phyloP scores from a whole-genome alignment of 2,888 invertebrate genomes.

The Erebia ligea region DNA sequence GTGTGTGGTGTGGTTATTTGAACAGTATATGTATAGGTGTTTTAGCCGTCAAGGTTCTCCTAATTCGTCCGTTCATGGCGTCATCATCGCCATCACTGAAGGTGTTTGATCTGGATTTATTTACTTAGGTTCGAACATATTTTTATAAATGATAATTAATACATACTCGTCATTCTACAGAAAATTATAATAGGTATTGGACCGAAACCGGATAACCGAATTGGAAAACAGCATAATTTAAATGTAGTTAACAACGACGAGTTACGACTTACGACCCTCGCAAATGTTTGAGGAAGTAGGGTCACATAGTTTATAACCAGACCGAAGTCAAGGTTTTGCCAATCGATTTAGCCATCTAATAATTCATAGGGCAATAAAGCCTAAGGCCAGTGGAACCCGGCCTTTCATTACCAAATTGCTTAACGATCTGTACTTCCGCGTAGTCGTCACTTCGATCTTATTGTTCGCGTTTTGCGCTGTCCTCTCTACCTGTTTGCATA shows the following conservation, averaged over 20 bases:
- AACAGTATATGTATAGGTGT: conserved; percentile 33
- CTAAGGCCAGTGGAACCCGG: conserved; percentile 64
- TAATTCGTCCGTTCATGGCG: conserved; percentile 34
- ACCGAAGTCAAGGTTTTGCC: conserved; percentile 76
- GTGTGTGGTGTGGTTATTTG: conserved; percentile 22
- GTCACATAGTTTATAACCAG: conserved; percentile 76
- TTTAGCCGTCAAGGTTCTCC: conserved; percentile 32
- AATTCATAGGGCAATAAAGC: conserved; percentile 74
- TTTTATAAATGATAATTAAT: not conserved
- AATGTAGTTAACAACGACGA: conserved; percentile 55
- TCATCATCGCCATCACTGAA: conserved; percentile 28
- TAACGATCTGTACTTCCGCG: conserved; percentile 42
- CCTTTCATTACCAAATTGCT: conserved; percentile 54
- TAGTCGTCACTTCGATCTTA: conserved; percentile 31
- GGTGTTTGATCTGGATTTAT: conserved; percentile 16
- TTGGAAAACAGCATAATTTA: conserved; percentile 24
- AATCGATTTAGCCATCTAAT: conserved; percentile 77
- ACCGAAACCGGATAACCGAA: conserved; percentile 21
- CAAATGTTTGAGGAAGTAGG: conserved; percentile 73
- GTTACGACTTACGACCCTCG: conserved; percentile 72
- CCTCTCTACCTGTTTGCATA: conserved; percentile 65
- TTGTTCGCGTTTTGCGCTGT: conserved; percentile 40
- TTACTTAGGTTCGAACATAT: not conserved
- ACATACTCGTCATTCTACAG: not conserved
- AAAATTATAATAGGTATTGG: not conserved